Evolutionary conservation across 1,140 invertebrate genomes (phyloP).

Genomic region (Zaprionus tsacasi): DNA sequence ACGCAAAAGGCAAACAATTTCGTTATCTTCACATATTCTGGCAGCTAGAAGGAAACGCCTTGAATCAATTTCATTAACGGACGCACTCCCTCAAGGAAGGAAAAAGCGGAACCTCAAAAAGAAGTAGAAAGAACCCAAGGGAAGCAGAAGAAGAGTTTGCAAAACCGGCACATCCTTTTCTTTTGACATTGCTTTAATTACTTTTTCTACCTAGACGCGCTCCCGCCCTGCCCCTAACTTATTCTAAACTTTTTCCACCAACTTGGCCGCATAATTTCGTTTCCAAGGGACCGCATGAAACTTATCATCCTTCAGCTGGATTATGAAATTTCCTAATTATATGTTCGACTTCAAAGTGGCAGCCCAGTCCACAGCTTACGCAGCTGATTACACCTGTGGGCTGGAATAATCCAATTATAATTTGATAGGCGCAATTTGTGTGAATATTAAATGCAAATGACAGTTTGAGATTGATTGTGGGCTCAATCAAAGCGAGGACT

Average conservation of each 20-base stretch:
- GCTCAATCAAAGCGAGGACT: background rate
- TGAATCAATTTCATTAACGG: conserved; percentile 45
- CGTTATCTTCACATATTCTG: conserved; percentile 15
- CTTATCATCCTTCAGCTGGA: background rate
- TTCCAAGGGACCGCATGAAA: background rate
- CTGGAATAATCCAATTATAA: background rate
- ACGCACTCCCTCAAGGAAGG: background rate
- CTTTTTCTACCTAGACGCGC: conserved; percentile 3
- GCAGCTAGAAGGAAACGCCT: conserved; percentile 17
- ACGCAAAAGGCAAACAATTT: conserved; percentile 30
- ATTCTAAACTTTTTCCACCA: conserved; percentile 3
- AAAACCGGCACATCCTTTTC: background rate
- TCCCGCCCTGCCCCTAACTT: background rate
- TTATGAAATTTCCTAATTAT: conserved; percentile 40
- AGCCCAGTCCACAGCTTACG: background rate
- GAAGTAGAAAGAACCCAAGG: background rate
- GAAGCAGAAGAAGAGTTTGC: background rate
- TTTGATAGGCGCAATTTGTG: background rate
- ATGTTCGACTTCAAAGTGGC: conserved; percentile 36
- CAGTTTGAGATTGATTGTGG: conserved; percentile 2
- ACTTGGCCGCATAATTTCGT: background rate
- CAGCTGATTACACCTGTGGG: conserved; percentile 17
- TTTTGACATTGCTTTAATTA: conserved; percentile 36
- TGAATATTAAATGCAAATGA: background rate
- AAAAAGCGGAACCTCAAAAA: background rate